Conservation (phyloP, 2,888 invertebrate genomes). For the Lepidochrysops patricia region DNA sequence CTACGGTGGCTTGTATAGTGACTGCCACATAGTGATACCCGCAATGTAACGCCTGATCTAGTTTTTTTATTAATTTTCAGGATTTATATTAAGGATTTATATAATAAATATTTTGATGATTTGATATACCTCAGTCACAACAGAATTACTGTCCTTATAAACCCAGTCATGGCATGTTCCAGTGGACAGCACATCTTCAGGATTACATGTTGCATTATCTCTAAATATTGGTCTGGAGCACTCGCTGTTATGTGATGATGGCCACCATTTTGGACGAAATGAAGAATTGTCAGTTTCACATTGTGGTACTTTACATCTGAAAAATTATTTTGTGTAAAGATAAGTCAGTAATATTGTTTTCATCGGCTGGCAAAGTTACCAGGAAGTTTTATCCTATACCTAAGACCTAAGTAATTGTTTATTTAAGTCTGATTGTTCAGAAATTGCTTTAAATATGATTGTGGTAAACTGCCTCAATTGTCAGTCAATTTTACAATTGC, state of each 20-base stretch:
- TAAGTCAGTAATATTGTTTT: too few species aligned
- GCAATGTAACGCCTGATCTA: too few species aligned
- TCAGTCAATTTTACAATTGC: background rate
- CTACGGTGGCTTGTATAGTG: too few species aligned
- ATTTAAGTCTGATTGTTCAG: too few species aligned
- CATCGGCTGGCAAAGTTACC: too few species aligned
- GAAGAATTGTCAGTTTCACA: slow-evolving; percentile 14
- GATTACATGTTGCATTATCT: slow-evolving; percentile 26
- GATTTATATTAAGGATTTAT: too few species aligned
- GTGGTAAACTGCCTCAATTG: background rate
- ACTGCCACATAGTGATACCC: too few species aligned
- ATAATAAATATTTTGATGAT: too few species aligned
- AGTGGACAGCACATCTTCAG: background rate
- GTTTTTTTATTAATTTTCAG: too few species aligned
- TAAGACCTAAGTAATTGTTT: too few species aligned
- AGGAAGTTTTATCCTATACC: too few species aligned
- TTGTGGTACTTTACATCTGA: slow-evolving; percentile 19
- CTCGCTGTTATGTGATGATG: slow-evolving; percentile 11
- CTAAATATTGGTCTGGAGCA: slow-evolving; percentile 16
- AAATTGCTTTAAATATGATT: background rate
- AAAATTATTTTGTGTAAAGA: background rate
- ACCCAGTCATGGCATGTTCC: slow-evolving; percentile 18
- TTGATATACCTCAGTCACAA: slow-evolving; percentile 21
- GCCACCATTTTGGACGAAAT: slow-evolving; percentile 16
- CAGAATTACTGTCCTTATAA: slow-evolving; percentile 17